These are phyloP conservation scores for Drosophila paracracens DNA, from an alignment of 2,888 invertebrate species.

Conservation along the genomic window DNA sequence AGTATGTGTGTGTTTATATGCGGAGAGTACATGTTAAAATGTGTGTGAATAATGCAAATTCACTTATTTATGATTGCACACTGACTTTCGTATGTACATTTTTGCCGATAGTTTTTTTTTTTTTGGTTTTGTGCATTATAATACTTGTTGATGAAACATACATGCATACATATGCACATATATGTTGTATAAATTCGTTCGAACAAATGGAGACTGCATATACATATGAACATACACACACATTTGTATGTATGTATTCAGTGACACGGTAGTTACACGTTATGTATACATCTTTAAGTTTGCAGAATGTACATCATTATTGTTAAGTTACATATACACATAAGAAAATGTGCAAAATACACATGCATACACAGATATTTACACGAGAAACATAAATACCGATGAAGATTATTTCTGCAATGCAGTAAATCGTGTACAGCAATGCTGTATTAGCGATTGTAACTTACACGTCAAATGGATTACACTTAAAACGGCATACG, in stretches of 20 bases:
- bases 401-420: slow-evolving; percentile 5
- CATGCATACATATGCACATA: slow-evolving; percentile 16
- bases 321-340: slow-evolving; percentile 26
- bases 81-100: neutral
- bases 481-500: slow-evolving; percentile 25
- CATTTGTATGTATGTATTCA: neutral
- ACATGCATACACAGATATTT: slow-evolving; percentile 27
- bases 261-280: neutral
- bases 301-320: slow-evolving; percentile 21
- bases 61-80: slow-evolving; percentile 1
- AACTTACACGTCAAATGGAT: slow-evolving; percentile 46
- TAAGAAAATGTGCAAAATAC: slow-evolving; percentile 26
- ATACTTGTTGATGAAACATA: slow-evolving; percentile 55
- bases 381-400: slow-evolving; percentile 27
- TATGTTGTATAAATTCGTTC: slow-evolving; percentile 10
- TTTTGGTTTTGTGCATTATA: slow-evolving; percentile 11
- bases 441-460: neutral
- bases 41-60: slow-evolving; percentile 5
- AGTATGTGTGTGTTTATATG: slow-evolving; percentile 5
- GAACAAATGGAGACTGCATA: slow-evolving; percentile 19
- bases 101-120: slow-evolving; percentile 1
- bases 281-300: slow-evolving; percentile 14
- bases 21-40: neutral
- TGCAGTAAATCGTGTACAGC: neutral
- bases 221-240: slow-evolving; percentile 6